phyloP scores from a whole-genome alignment of 2,888 invertebrate genomes.

The Pollenia amentaria region DNA sequence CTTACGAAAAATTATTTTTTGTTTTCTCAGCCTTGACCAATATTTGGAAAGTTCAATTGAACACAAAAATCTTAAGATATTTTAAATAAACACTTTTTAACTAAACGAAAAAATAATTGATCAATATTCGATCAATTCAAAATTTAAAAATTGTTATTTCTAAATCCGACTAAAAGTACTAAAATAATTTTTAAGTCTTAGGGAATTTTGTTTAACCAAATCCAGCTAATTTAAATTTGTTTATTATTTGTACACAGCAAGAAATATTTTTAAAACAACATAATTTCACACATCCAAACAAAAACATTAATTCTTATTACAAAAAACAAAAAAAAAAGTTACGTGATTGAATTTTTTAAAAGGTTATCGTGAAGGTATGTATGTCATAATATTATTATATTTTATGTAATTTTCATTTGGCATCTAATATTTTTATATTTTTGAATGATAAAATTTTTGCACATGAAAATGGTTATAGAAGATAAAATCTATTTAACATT shows the following conservation, averaged over 20 bases:
- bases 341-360: slow-evolving; percentile 43
- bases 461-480: neutral
- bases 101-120: neutral
- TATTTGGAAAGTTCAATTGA: slow-evolving; percentile 8
- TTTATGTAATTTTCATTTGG: slow-evolving; percentile 33
- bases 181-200: neutral
- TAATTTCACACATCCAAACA: slow-evolving; percentile 7
- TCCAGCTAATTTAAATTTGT: neutral
- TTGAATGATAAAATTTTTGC: slow-evolving; percentile 2
- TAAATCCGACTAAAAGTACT: slow-evolving; percentile 3
- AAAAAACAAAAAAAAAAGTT: slow-evolving; percentile 18
- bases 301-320: slow-evolving; percentile 32
- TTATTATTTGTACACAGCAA: neutral
- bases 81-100: neutral
- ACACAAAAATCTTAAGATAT: neutral
- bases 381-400: slow-evolving; percentile 29
- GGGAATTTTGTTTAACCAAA: neutral
- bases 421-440: neutral
- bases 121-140: slow-evolving; percentile 17
- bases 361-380: slow-evolving; percentile 50
- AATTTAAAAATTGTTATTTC: neutral
- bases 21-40: slow-evolving; percentile 23
- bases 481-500: neutral
- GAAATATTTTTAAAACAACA: neutral
- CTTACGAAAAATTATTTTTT: slow-evolving; percentile 20